These are phyloP conservation scores for Chloroclystis v-ata DNA, from an alignment of 2,888 invertebrate genomes.

Conservation along the genomic window DNA sequence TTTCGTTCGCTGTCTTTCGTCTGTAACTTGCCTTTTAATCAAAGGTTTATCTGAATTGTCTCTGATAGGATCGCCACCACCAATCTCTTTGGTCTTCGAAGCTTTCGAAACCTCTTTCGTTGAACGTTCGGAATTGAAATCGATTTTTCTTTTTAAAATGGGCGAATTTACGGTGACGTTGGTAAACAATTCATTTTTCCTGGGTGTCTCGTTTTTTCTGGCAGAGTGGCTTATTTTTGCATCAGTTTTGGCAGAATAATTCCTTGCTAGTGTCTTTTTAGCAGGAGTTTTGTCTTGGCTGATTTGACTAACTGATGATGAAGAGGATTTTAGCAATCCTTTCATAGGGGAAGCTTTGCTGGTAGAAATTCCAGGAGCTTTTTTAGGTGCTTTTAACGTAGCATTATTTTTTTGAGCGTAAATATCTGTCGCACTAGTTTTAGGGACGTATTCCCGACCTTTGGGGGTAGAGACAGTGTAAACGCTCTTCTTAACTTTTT, in stretches of 20 bases:
- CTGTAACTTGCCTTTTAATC: slow-evolving; percentile 4
- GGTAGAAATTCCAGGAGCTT: slow-evolving; percentile 32
- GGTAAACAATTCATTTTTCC: slow-evolving; percentile 37
- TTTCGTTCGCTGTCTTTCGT: slow-evolving; percentile 50
- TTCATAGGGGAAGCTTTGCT: slow-evolving; percentile 57
- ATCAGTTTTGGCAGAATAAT: slow-evolving; percentile 23
- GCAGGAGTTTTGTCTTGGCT: slow-evolving; percentile 27
- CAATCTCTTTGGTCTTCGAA: slow-evolving; percentile 20
- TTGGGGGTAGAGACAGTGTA: slow-evolving; percentile 46
- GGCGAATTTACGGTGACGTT: slow-evolving; percentile 64
- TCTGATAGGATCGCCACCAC: slow-evolving; percentile 17
- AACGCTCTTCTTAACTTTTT: slow-evolving; percentile 45
- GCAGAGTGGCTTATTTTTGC: slow-evolving; percentile 28
- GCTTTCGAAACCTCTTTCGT: slow-evolving; percentile 14
- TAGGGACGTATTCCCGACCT: slow-evolving; percentile 43
- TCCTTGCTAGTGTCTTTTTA: slow-evolving; percentile 24
- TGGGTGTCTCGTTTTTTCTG: slow-evolving; percentile 30
- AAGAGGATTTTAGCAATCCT: slow-evolving; percentile 50
- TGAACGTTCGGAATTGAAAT: slow-evolving; percentile 29
- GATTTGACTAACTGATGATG: slow-evolving; percentile 45
- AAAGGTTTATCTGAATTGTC: slow-evolving; percentile 18
- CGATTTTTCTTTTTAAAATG: slow-evolving; percentile 39
- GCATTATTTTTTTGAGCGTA: slow-evolving; percentile 50
- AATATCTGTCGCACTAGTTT: slow-evolving; percentile 55
- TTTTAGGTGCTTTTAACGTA: slow-evolving; percentile 47